A percentile compares a stretch with the other conserved stretches of the same genome.
These are phyloP conservation scores for Sandelia bainsii DNA, from an alignment of 2,797 vertebrate species.

Conservation along the genomic window DNA sequence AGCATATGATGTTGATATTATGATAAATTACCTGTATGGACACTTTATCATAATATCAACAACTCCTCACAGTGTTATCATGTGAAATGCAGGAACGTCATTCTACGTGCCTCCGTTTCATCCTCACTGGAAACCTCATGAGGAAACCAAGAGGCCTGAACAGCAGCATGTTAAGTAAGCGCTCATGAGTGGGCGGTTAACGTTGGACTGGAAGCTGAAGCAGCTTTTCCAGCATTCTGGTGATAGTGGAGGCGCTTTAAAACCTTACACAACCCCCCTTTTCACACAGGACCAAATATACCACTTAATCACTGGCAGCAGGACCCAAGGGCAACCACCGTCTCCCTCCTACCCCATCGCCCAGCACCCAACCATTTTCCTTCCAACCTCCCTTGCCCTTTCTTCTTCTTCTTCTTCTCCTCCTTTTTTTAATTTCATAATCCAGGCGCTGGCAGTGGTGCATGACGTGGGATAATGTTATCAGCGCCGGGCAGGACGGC, in stretches of 20 bases:
- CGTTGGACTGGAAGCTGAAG: constrained; percentile 42
- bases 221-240: constrained; percentile 44
- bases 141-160: constrained; percentile 9
- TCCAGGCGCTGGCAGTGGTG: constrained; percentile 57
- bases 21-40: no score
- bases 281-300: constrained; percentile 52
- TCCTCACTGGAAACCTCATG: constrained; percentile 21
- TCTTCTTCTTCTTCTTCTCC: constrained; percentile 38
- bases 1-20: no score
- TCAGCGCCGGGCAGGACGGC: constrained; percentile 64
- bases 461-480: constrained; percentile 69
- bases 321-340: constrained; percentile 44
- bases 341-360: constrained; percentile 8
- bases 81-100: background rate
- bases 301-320: constrained; percentile 39
- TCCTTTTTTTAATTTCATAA: constrained; percentile 67
- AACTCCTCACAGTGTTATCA: background rate
- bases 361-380: constrained; percentile 30
- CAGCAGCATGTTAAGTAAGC: constrained; percentile 34
- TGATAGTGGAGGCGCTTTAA: constrained; percentile 42
- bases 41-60: no score
- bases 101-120: constrained; percentile 42
- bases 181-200: constrained; percentile 49
- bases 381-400: constrained; percentile 32
- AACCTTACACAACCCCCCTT: constrained; percentile 64